phyloP scores from a whole-genome alignment of 2,113 vertebrate genomes.

The Dicerorhinus sumatrensis region DNA sequence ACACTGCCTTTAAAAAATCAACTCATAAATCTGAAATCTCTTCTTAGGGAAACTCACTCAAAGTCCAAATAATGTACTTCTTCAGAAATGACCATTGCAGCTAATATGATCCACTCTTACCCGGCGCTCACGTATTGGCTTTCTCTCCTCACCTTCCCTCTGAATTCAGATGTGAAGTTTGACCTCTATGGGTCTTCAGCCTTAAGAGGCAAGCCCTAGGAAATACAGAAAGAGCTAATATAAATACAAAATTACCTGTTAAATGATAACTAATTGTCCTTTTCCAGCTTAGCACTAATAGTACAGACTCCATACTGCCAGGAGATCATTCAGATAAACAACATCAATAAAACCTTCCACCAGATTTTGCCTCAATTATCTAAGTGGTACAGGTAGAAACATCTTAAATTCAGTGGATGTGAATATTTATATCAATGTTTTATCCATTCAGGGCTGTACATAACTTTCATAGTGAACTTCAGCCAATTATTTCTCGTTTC shows the following conservation, averaged over 20 bases:
- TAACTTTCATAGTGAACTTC: neutral
- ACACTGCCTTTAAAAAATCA: neutral
- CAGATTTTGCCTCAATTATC: neutral
- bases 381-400: neutral
- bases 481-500: slow-evolving; percentile 46
- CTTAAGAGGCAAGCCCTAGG: neutral
- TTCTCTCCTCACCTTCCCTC: neutral
- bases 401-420: neutral
- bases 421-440: neutral
- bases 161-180: neutral
- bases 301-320: neutral
- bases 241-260: neutral
- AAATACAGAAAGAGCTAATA: neutral
- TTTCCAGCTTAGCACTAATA: neutral
- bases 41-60: neutral
- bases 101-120: accelerated
- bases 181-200: neutral
- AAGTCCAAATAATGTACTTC: neutral
- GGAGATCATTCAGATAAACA: neutral
- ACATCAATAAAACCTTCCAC: neutral
- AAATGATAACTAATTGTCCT: neutral
- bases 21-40: neutral
- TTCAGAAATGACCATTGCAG: neutral
- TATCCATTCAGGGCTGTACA: neutral
- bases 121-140: accelerated